A percentile compares a stretch with the other conserved stretches of the same genome.
Evolutionary conservation across 2,113 vertebrate species (phyloP).

Genomic region (Syrrhaptes paradoxus): DNA sequence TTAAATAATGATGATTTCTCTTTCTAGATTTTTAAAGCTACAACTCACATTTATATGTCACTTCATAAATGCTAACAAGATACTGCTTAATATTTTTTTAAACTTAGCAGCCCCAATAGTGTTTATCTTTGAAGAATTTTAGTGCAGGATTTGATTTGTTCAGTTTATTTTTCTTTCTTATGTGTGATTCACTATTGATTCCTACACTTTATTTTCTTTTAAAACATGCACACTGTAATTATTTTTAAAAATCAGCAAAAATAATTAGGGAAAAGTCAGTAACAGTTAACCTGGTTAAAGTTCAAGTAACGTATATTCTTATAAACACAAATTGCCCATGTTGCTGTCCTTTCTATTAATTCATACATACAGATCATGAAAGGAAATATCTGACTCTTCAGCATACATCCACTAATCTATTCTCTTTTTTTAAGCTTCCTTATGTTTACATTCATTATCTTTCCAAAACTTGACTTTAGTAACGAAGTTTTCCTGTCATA

Average conservation of each 20-base stretch:
- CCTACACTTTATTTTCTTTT: background rate
- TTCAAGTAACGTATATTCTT: background rate
- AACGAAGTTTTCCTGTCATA: background rate
- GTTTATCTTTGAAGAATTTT: background rate
- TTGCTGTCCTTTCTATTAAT: background rate
- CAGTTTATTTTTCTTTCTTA: background rate
- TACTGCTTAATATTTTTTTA: background rate
- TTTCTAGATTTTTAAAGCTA: background rate
- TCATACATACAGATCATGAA: background rate
- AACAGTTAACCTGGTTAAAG: background rate
- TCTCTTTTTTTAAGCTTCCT: background rate
- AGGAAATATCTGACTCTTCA: background rate
- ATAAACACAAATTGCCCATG: background rate
- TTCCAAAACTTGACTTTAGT: background rate
- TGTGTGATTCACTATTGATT: background rate
- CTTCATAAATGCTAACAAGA: background rate
- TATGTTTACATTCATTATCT: background rate
- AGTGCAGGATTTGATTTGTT: background rate
- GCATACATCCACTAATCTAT: background rate
- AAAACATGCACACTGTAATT: background rate
- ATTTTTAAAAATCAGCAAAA: background rate
- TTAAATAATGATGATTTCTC: background rate
- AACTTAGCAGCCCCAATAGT: background rate
- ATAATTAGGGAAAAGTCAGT: background rate
- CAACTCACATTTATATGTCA: background rate